phyloP scores from a whole-genome alignment of 1,140 invertebrate species.

The Meteorus sp. region DNA sequence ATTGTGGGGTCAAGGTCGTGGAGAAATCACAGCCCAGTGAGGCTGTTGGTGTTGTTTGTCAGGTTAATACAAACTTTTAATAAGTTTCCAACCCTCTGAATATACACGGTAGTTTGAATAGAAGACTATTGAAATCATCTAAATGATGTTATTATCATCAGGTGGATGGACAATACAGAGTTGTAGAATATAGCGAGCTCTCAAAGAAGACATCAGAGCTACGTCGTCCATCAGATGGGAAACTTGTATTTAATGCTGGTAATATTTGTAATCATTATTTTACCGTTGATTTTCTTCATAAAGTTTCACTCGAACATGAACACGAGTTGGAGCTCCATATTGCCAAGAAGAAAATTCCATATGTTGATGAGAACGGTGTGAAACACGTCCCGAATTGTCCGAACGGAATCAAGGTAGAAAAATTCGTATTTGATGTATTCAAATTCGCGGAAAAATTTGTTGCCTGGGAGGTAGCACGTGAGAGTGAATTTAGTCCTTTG shows the following conservation, averaged over 20 bases:
- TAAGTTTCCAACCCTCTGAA: not conserved
- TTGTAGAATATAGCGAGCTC: conserved; percentile 98
- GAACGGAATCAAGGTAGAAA: conserved; percentile 99
- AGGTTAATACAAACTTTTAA: conserved; percentile 56
- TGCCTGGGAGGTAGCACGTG: conserved; percentile 89
- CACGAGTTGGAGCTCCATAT: conserved; percentile 85
- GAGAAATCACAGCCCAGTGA: conserved; percentile 89
- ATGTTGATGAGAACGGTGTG: conserved; percentile 74
- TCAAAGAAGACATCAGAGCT: conserved; percentile 83
- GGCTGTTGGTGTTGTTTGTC: conserved; percentile 93
- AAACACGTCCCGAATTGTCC: conserved; percentile 75
- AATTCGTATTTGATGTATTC: conserved; percentile 99
- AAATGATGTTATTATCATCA: conserved; percentile 25
- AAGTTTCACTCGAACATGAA: conserved; percentile 67
- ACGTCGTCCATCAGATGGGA: conserved; percentile 74
- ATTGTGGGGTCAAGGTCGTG: conserved; percentile 96
- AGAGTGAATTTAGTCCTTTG: conserved; percentile 95
- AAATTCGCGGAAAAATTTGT: conserved; percentile 89
- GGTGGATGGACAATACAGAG: conserved; percentile 84
- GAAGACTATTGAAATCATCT: too few species aligned
- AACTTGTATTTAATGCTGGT: conserved; percentile 88
- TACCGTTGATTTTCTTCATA: conserved; percentile 79
- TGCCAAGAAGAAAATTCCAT: conserved; percentile 97
- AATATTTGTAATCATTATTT: conserved; percentile 99
- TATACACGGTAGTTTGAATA: conserved; percentile 2